Evolutionary conservation across 2,888 invertebrate genomes (phyloP).

Genomic region (Drosophila multiciliata): DNA sequence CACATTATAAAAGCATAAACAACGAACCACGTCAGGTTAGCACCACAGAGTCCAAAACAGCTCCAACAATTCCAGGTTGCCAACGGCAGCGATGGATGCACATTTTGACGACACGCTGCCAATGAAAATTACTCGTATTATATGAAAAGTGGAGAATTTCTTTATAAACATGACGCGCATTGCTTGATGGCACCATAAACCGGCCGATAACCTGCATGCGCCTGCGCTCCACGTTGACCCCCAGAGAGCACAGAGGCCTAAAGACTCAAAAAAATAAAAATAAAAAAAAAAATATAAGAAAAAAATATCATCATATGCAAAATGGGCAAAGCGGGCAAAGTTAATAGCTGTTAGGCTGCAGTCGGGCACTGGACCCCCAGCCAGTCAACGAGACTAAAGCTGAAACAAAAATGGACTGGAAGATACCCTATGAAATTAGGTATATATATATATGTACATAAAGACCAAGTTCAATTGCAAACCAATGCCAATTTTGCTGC

Average conservation of each 20-base stretch:
- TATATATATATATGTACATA: neutral
- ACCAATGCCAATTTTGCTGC: neutral
- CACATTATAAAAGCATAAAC: slow-evolving; percentile 60
- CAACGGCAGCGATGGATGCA: slow-evolving; percentile 50
- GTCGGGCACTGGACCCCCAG: slow-evolving; percentile 25
- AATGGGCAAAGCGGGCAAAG: slow-evolving; percentile 49
- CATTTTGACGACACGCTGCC: slow-evolving; percentile 60
- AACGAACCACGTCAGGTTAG: slow-evolving; percentile 16
- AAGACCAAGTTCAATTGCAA: neutral
- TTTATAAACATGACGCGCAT: slow-evolving; percentile 68
- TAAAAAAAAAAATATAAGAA: neutral
- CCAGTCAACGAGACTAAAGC: slow-evolving; percentile 11
- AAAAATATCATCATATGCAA: slow-evolving; percentile 66
- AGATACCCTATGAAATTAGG: neutral
- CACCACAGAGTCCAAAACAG: slow-evolving; percentile 20
- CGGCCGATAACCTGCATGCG: slow-evolving; percentile 65
- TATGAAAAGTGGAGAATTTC: slow-evolving; percentile 60
- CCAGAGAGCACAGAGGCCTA: slow-evolving; percentile 21
- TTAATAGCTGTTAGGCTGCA: slow-evolving; percentile 68
- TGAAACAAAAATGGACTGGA: neutral
- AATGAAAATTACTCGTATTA: slow-evolving; percentile 65
- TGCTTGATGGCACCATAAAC: slow-evolving; percentile 68
- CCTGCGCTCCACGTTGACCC: slow-evolving; percentile 61
- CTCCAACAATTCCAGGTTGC: slow-evolving; percentile 24
- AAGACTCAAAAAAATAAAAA: slow-evolving; percentile 10